Base-by-base conservation (phyloP, 1,140 invertebrate species). In the Heliconius himera region DNA sequence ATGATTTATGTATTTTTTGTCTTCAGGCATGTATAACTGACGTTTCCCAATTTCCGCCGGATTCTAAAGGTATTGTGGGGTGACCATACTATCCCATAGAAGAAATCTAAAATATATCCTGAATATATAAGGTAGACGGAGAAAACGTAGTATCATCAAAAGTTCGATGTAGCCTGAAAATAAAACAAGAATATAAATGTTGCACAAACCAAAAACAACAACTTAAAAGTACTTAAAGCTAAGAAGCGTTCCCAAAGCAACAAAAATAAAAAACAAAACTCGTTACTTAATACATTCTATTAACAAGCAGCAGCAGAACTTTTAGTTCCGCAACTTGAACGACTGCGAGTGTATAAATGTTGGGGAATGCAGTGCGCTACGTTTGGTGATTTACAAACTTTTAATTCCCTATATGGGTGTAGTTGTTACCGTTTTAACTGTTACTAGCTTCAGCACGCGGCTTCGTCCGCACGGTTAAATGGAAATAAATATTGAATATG, bases 241-340 rank as follows among this genome's bases (percentile, higher is more conserved):
- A 29, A 26, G 22, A 26, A 66, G 22, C 60, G 26, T 66, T 66
- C 26, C 3, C 60, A 29, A 26, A 56, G 54, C 54, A 56, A 66
- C 26, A 26, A 66, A 26, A 66, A 66, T 66, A 26, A 66, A 22
- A 66, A 66, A 66, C 41, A 41, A 66, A 66, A 26, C 20, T 26
- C 20, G n/a, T 66, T 66, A 26, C 56, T 66, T 66, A 66, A 66
- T 66, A 26, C 56, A 26, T 26, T 66, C 9, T 66, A 66, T 66
- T 66, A 66, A 66, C 60, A 66, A 66, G 60, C 26, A 66, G 26
- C 26, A 26, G 41, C 22, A 26, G 13, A 66, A 66, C 60, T 66
- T 29, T 66, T n/a, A 66, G 60, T 66, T 66, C 11, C 60, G 60
- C 60, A 66, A 66, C 60, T 66, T 66, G 60, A 29, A 66, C 60